These are phyloP conservation scores for Brachypterus glaber DNA, from an alignment of 2,888 invertebrate species.

Conservation along the genomic window DNA sequence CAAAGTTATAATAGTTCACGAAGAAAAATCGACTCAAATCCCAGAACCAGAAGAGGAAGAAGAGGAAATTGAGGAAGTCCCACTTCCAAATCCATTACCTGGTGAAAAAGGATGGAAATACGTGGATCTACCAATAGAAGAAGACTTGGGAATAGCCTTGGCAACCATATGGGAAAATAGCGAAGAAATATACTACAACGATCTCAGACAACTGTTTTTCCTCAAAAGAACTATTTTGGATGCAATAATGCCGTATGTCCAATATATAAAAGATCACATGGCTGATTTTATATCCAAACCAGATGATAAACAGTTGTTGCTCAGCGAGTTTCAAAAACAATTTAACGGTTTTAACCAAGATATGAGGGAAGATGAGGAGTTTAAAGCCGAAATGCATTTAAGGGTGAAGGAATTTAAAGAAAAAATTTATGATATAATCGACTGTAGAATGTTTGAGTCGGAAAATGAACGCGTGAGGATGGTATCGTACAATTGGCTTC, in stretches of 20 bases:
- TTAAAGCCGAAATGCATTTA: constrained; percentile 54
- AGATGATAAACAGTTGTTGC: constrained; percentile 49
- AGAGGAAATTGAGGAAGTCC: constrained; percentile 21
- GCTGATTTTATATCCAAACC: constrained; percentile 46
- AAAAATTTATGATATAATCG: constrained; percentile 48
- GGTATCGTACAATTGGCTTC: constrained; percentile 49
- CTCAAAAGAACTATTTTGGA: constrained; percentile 48
- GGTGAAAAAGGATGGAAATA: constrained; percentile 38
- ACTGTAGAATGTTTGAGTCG: constrained; percentile 45
- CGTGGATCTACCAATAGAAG: constrained; percentile 31
- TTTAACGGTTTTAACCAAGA: constrained; percentile 53
- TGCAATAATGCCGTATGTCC: constrained; percentile 48
- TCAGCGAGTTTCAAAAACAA: constrained; percentile 48
- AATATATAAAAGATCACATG: constrained; percentile 47
- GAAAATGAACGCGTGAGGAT: constrained; percentile 46
- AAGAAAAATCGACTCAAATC: constrained; percentile 33
- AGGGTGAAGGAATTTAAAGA: constrained; percentile 34
- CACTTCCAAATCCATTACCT: constrained; percentile 20
- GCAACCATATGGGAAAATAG: constrained; percentile 41
- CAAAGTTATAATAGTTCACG: constrained; percentile 21
- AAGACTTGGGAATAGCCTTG: constrained; percentile 29
- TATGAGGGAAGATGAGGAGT: constrained; percentile 46
- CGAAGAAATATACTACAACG: constrained; percentile 42
- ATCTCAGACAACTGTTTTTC: constrained; percentile 49
- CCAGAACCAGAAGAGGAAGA: constrained; percentile 27